Conservation (phyloP, 2,888 invertebrate species). For the Spilosoma lubricipeda region DNA sequence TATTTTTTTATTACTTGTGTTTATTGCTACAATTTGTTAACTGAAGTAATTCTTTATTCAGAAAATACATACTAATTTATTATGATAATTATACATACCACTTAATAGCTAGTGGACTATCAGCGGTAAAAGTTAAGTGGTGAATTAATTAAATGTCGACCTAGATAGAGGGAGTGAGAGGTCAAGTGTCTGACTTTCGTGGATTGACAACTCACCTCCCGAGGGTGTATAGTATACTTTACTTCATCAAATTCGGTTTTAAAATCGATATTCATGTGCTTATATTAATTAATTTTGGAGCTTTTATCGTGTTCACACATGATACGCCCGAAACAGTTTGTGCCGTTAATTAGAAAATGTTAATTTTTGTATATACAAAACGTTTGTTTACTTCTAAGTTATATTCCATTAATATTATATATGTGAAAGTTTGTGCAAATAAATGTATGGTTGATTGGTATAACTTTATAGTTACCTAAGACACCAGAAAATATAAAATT, state of each 20-base stretch:
- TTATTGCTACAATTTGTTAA: background rate
- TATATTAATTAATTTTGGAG: background rate
- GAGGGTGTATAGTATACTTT: conserved; percentile 1
- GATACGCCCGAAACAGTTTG: background rate
- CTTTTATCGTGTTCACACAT: background rate
- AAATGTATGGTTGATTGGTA: background rate
- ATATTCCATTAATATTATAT: background rate
- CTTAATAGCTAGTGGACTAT: background rate
- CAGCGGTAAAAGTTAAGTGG: conserved; percentile 39
- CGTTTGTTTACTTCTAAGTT: background rate
- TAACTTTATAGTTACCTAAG: too few species aligned
- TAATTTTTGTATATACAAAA: background rate
- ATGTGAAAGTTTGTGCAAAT: background rate
- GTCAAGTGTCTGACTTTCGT: conserved; percentile 50
- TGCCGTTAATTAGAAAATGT: background rate
- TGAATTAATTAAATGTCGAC: conserved; percentile 60
- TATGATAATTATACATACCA: conserved; percentile 4
- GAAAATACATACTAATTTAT: background rate
- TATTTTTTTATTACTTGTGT: too few species aligned
- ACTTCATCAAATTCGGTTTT: background rate
- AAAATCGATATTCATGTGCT: background rate
- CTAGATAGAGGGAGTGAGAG: conserved; percentile 47
- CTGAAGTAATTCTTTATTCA: background rate
- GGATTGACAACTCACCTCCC: conserved; percentile 29
- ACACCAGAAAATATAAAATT: too few species aligned